Percentiles rank a stretch among this genome's conserved stretches.
These are phyloP conservation scores for Sclerodermus sp. DNA, from an alignment of 2,888 invertebrate species.

Conservation along the genomic window DNA sequence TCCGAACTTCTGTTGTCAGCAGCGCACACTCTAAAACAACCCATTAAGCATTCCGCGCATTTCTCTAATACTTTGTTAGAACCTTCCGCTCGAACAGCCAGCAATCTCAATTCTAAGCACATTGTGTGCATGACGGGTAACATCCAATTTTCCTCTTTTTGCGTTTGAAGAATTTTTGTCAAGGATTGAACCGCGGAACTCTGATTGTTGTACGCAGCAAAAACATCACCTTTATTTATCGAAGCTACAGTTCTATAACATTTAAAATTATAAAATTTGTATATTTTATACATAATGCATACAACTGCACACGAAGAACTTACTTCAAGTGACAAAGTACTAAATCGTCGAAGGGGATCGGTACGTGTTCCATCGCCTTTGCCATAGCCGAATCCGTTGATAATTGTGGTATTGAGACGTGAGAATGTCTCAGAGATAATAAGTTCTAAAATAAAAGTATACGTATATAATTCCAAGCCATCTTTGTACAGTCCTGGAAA, in stretches of 20 bases:
- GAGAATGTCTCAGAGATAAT: slow-evolving; percentile 46
- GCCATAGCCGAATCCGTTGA: slow-evolving; percentile 41
- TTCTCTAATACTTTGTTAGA: slow-evolving; percentile 77
- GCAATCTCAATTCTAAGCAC: slow-evolving; percentile 85
- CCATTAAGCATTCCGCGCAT: slow-evolving; percentile 90
- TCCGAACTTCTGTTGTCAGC: slow-evolving; percentile 90
- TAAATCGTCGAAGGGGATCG: slow-evolving; percentile 46
- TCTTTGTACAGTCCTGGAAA: too few species aligned
- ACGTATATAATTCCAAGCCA: slow-evolving; percentile 5
- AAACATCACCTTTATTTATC: slow-evolving; percentile 58
- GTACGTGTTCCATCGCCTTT: slow-evolving; percentile 45
- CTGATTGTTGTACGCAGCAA: slow-evolving; percentile 76
- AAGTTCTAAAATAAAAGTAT: slow-evolving; percentile 35
- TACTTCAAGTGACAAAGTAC: slow-evolving; percentile 52
- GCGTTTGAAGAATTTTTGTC: slow-evolving; percentile 79
- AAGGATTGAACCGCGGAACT: slow-evolving; percentile 76
- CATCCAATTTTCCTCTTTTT: slow-evolving; percentile 96
- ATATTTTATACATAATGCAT: background rate
- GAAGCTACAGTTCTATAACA: slow-evolving; percentile 60
- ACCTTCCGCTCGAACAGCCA: slow-evolving; percentile 79
- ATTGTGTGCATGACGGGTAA: slow-evolving; percentile 90
- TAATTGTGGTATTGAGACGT: slow-evolving; percentile 39
- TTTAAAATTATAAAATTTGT: background rate
- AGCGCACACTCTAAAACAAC: slow-evolving; percentile 92
- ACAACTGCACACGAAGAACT: background rate